Percentiles rank a stretch among this genome's conserved stretches.
phyloP scores from a whole-genome alignment of 2,888 invertebrate species.

The Malthinus seriepunctatus region DNA sequence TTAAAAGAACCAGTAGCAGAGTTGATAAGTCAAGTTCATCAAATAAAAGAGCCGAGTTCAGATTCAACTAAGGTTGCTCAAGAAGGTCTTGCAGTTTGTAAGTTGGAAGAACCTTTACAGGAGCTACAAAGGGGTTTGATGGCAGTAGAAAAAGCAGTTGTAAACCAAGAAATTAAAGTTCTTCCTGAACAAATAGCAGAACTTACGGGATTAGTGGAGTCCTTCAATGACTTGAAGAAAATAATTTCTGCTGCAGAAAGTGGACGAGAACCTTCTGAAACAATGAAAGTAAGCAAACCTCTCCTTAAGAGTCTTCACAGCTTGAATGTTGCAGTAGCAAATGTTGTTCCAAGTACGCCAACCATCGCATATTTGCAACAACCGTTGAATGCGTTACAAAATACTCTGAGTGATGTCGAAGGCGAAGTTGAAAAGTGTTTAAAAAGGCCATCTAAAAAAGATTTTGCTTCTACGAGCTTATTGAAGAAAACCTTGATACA shows the following conservation, averaged over 20 bases:
- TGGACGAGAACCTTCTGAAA: too few relatives aligned
- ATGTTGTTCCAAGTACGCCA: too few relatives aligned
- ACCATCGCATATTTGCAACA: not conserved
- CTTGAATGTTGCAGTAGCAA: too few relatives aligned
- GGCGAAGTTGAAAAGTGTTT: not conserved
- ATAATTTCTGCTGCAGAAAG: too few relatives aligned
- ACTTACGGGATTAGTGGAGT: too few relatives aligned
- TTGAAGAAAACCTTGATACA: not conserved
- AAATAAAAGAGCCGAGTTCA: too few relatives aligned
- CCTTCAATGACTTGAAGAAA: too few relatives aligned
- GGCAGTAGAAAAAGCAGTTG: not conserved
- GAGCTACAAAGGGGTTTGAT: not conserved
- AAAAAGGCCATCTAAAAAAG: not conserved
- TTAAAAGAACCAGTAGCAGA: not conserved
- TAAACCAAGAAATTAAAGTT: not conserved
- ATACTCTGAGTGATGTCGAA: not conserved
- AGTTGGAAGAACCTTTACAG: not conserved
- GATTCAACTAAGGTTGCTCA: too few relatives aligned
- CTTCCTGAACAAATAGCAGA: not conserved
- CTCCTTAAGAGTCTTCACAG: too few relatives aligned
- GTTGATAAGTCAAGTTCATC: not conserved
- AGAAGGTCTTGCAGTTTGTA: not conserved
- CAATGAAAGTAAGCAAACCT: too few relatives aligned
- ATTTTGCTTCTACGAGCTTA: not conserved
- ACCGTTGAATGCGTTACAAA: not conserved